These are phyloP conservation scores for Orthosia gracilis DNA, from an alignment of 2,888 invertebrate genomes.

Conservation along the genomic window DNA sequence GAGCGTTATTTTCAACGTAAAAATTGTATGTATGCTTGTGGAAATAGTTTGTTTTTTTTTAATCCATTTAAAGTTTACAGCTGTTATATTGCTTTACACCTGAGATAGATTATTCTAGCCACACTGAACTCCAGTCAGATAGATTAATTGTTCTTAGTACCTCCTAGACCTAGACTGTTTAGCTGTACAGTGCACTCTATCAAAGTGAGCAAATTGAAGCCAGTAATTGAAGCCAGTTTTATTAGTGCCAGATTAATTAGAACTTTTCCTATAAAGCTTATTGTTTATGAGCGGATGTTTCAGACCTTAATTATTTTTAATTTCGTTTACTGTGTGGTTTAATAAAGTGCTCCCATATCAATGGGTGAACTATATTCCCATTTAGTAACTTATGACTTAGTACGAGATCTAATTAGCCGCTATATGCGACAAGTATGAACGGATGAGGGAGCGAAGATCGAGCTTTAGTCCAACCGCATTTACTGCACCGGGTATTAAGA, in stretches of 20 bases:
- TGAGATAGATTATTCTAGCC: conserved; percentile 13
- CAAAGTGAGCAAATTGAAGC: neutral
- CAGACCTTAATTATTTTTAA: too few relatives aligned
- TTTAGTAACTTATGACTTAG: neutral
- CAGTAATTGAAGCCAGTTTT: too few relatives aligned
- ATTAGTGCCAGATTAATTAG: neutral
- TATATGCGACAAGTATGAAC: neutral
- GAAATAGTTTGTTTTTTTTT: too few relatives aligned
- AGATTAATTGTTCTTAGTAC: conserved; percentile 5
- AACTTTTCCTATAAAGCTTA: neutral
- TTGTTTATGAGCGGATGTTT: neutral
- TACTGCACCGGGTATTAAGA: neutral
- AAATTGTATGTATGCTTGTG: too few relatives aligned
- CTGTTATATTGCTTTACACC: conserved; percentile 22
- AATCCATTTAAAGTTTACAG: conserved; percentile 5
- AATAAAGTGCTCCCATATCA: too few relatives aligned
- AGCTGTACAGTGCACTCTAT: neutral
- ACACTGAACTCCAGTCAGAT: neutral
- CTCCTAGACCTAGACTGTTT: neutral
- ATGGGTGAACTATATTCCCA: too few relatives aligned
- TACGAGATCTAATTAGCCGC: neutral
- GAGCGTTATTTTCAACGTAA: too few relatives aligned
- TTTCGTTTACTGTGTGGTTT: too few relatives aligned
- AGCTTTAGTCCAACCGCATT: conserved; percentile 1
- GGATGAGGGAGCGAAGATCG: neutral